Evolutionary conservation across 2,113 vertebrate species (phyloP).

Genomic region (Ploceus nigricollis): DNA sequence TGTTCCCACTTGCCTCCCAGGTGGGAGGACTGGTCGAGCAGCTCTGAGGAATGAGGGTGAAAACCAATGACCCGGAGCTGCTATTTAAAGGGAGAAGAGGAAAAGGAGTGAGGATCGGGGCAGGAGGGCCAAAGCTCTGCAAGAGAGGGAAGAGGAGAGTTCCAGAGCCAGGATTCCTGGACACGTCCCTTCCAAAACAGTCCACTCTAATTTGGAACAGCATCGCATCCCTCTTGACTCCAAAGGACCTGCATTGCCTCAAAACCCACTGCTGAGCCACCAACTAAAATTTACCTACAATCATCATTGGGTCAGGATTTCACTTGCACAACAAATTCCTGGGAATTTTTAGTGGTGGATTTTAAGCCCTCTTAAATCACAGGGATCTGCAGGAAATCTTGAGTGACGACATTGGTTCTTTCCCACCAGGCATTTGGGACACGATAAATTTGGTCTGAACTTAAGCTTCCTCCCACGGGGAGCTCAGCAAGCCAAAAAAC

Average conservation of each 20-base stretch:
- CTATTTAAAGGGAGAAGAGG: not conserved
- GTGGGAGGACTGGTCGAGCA: constrained; percentile 28
- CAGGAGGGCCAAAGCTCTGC: not conserved
- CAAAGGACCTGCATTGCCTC: not conserved
- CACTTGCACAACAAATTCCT: not conserved
- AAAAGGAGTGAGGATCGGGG: not conserved
- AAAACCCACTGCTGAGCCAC: not conserved
- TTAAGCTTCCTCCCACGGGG: not conserved
- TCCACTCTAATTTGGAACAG: no score
- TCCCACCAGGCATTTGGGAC: not conserved
- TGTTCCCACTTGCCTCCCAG: constrained; percentile 52
- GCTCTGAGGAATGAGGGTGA: not conserved
- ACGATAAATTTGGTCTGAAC: not conserved
- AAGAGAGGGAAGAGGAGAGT: not conserved
- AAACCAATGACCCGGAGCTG: not conserved
- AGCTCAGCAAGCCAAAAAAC: not conserved
- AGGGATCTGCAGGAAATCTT: not conserved
- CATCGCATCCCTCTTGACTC: not conserved
- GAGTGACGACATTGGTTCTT: not conserved
- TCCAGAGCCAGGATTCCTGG: not conserved
- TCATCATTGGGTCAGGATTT: not conserved
- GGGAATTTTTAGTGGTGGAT: not conserved
- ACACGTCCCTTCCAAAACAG: not conserved
- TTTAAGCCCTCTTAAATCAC: not conserved
- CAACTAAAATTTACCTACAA: not conserved